A percentile compares a stretch with the other conserved stretches of the same genome.
Evolutionary conservation across 2,888 invertebrate genomes (phyloP).

Genomic region (Erebia ligea): DNA sequence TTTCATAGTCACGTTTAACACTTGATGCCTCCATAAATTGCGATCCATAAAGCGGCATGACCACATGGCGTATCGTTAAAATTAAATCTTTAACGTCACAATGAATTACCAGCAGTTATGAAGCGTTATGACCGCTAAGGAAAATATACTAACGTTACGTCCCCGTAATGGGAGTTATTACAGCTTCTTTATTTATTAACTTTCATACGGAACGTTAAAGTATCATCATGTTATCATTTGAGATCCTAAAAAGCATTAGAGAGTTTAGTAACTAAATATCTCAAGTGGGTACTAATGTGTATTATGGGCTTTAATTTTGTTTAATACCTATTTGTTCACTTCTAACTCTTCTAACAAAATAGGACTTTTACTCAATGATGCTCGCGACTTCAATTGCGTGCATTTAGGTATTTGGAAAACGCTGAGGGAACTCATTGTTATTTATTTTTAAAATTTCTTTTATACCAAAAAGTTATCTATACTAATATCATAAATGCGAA

Average conservation of each 20-base stretch:
- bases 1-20: slow-evolving; percentile 34
- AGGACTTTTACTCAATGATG: too few species aligned
- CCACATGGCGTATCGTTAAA: slow-evolving; percentile 61
- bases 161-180: slow-evolving; percentile 48
- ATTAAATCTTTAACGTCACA: slow-evolving; percentile 70
- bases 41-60: slow-evolving; percentile 52
- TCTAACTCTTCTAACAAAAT: too few species aligned
- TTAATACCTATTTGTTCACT: too few species aligned
- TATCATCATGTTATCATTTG: slow-evolving; percentile 2
- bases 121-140: slow-evolving; percentile 60
- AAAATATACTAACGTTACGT: slow-evolving; percentile 39
- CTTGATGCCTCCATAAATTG: slow-evolving; percentile 61
- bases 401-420: too few species aligned
- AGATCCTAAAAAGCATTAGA: slow-evolving; percentile 4
- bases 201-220: slow-evolving; percentile 15
- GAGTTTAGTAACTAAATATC: not conserved
- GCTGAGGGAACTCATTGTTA: too few species aligned
- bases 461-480: too few species aligned
- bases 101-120: slow-evolving; percentile 63
- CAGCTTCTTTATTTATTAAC: slow-evolving; percentile 33
- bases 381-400: too few species aligned
- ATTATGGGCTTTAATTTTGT: too few species aligned
- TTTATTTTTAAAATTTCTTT: too few species aligned
- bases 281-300: not conserved
- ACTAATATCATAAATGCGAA: too few species aligned